Evolutionary conservation across 2,888 invertebrate genomes (phyloP).

Genomic region (Gastracanthus pulcherrimus): DNA sequence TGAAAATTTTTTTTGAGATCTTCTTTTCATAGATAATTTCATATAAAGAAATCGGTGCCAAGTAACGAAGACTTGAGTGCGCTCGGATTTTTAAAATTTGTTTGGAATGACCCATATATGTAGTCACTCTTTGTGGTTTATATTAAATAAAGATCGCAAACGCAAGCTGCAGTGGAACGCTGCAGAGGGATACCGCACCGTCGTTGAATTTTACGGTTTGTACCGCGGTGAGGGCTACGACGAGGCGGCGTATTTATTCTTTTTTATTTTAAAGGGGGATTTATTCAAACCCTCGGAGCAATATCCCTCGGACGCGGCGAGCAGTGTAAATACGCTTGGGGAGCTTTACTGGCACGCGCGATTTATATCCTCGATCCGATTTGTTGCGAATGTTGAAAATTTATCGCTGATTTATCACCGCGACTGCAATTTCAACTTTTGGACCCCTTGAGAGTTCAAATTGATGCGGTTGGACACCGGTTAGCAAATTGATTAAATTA

Average conservation of each 20-base stretch:
- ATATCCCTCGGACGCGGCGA: neutral
- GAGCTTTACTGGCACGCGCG: conserved; percentile 6
- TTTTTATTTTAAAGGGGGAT: neutral
- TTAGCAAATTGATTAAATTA: neutral
- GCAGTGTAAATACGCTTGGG: conserved; percentile 32
- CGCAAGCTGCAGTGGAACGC: too few species aligned
- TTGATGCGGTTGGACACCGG: neutral
- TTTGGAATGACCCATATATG: too few species aligned
- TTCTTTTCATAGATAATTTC: too few species aligned
- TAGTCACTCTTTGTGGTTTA: too few species aligned
- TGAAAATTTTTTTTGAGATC: too few species aligned
- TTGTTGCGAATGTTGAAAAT: conserved; percentile 23
- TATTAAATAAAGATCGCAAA: too few species aligned
- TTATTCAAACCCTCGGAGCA: conserved; percentile 8
- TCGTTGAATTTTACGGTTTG: neutral
- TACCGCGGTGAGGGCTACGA: neutral
- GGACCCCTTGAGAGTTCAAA: neutral
- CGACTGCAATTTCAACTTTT: neutral
- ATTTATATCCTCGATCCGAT: conserved; percentile 36
- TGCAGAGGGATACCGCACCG: neutral
- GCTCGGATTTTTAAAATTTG: too few species aligned
- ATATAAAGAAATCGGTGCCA: too few species aligned
- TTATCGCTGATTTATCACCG: conserved; percentile 26
- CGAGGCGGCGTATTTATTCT: neutral
- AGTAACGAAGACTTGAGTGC: too few species aligned